A percentile compares a stretch with the other conserved stretches of the same genome.
Evolutionary conservation across 2,113 vertebrate genomes (phyloP).

Genomic region (Monopterus albus): DNA sequence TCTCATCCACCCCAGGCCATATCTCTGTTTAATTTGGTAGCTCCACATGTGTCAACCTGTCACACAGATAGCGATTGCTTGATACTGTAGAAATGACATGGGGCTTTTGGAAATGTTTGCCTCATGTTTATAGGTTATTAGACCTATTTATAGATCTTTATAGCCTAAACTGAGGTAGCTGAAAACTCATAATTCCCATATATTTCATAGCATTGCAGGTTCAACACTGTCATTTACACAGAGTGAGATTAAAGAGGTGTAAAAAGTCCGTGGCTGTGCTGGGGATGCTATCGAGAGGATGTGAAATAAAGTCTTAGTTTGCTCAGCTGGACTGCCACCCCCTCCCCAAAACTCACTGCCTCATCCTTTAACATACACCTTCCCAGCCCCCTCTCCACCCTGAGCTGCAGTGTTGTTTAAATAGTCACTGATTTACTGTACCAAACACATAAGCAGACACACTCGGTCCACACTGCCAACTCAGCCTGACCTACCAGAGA

Average conservation of each 20-base stretch:
- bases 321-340: conserved; percentile 74
- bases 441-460: conserved; percentile 55
- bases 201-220: not conserved
- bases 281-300: conserved; percentile 71
- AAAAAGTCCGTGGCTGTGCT: conserved; percentile 38
- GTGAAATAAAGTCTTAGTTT: conserved; percentile 81
- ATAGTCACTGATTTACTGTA: conserved; percentile 75
- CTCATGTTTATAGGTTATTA: not conserved
- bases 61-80: not conserved
- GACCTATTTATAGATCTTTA: not conserved
- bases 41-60: not conserved
- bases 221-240: conserved; percentile 6
- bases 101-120: too few relatives aligned
- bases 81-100: not conserved
- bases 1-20: not conserved
- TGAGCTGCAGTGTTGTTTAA: conserved; percentile 66
- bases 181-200: not conserved
- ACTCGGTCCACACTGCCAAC: conserved; percentile 37
- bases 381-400: conserved; percentile 47
- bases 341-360: not conserved
- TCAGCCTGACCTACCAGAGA: conserved; percentile 49
- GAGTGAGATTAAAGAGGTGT: conserved; percentile 56
- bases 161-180: not conserved
- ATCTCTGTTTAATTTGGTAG: not conserved
- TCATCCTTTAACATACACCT: conserved; percentile 47